Percentiles rank a stretch among this genome's conserved stretches.
Evolutionary conservation across 1,140 invertebrate genomes (phyloP).

Genomic region (Meloidogyne floridensis): DNA sequence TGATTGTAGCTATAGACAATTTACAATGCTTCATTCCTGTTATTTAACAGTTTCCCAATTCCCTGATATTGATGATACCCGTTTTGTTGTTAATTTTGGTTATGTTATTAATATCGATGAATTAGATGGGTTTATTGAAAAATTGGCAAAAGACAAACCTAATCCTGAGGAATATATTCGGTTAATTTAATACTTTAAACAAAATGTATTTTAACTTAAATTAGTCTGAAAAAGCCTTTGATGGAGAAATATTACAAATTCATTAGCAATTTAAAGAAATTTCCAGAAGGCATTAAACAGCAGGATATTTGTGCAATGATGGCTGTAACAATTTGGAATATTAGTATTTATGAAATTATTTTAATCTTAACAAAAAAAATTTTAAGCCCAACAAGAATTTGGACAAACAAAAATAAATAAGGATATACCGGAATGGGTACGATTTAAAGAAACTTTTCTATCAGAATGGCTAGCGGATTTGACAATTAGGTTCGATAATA

Average conservation of each 20-base stretch:
- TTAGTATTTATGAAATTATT: not conserved
- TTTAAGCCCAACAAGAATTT: constrained; percentile 3
- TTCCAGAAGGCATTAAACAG: not conserved
- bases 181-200: not conserved
- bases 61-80: not conserved
- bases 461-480: not conserved
- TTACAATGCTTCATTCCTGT: constrained; percentile 1
- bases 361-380: not conserved
- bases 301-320: constrained; percentile 16
- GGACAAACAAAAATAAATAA: not conserved
- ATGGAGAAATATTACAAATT: constrained; percentile 1
- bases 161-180: constrained; percentile 14
- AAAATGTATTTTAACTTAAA: not conserved
- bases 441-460: not conserved
- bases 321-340: constrained; percentile 3
- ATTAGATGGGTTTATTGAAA: not conserved
- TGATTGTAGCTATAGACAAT: not conserved
- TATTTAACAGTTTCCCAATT: constrained; percentile 5
- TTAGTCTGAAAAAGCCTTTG: not conserved
- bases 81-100: not conserved
- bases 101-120: not conserved
- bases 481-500: not conserved
- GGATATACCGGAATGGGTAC: not conserved
- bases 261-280: not conserved
- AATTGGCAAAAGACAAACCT: not conserved